Conservation (phyloP, 2,113 vertebrate genomes). For the Aegithalos caudatus region DNA sequence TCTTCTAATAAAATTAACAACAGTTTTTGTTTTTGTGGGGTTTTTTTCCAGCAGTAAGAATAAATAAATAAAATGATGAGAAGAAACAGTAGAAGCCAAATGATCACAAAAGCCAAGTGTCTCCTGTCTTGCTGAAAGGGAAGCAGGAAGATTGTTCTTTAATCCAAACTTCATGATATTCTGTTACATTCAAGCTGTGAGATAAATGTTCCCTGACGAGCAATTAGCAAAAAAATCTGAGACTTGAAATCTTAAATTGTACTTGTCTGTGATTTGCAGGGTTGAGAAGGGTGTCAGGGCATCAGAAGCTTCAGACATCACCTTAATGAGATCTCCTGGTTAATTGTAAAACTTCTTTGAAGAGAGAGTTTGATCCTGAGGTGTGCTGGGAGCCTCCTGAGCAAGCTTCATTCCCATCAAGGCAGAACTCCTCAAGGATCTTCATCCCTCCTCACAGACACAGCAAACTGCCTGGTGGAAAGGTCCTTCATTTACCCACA, state of each 20-base stretch:
- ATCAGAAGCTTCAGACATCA: not conserved
- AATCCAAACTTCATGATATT: not conserved
- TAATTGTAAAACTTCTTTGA: not conserved
- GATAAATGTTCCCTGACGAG: constrained; percentile 32
- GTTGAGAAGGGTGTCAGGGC: not conserved
- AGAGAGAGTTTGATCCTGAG: not conserved
- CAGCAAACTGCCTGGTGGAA: not conserved
- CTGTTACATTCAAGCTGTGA: constrained; percentile 20
- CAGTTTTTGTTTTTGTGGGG: no score
- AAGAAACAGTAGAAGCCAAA: not conserved
- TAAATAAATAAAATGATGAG: not conserved
- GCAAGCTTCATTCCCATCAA: not conserved
- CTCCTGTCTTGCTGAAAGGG: not conserved
- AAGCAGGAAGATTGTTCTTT: not conserved
- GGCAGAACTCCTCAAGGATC: not conserved
- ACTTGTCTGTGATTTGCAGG: not conserved
- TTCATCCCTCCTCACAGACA: not conserved
- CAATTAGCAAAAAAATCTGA: constrained; percentile 53
- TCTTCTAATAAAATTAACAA: not conserved
- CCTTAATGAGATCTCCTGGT: constrained; percentile 13
- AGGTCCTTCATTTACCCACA: not conserved
- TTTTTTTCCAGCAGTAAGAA: not conserved
- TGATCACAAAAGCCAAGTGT: not conserved
- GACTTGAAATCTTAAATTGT: not conserved
- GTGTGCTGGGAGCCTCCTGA: not conserved